phyloP scores from a whole-genome alignment of 1,140 invertebrate species.

The Nephila pilipes region DNA sequence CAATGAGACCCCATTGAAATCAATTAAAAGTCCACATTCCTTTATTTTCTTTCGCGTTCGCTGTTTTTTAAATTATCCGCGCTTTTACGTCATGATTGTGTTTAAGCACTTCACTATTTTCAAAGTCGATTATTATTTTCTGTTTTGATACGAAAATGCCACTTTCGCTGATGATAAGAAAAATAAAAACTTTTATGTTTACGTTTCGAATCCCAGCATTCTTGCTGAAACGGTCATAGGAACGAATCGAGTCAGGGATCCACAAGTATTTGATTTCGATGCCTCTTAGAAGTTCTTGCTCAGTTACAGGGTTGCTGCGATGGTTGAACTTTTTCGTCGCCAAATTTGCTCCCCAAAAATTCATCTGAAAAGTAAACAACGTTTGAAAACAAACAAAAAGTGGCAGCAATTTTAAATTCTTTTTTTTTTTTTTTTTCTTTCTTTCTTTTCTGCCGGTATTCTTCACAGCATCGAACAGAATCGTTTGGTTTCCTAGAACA shows the following conservation, averaged over 20 bases:
- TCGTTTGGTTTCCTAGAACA: not conserved
- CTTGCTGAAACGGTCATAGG: not conserved
- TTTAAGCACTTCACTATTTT: not conserved
- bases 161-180: not conserved
- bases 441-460: not conserved
- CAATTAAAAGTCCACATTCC: slow-evolving; percentile 45
- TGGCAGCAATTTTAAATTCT: not conserved
- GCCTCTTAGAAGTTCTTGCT: slow-evolving; percentile 49
- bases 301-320: slow-evolving; percentile 39
- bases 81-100: not conserved
- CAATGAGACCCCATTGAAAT: slow-evolving; percentile 48
- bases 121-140: not conserved
- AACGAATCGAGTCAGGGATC: not conserved
- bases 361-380: slow-evolving; percentile 32
- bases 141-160: not conserved
- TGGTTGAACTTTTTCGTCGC: slow-evolving; percentile 1
- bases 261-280: slow-evolving; percentile 63
- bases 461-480: not conserved
- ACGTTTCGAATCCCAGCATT: not conserved
- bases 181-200: not conserved
- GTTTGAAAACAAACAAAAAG: slow-evolving; percentile 7
- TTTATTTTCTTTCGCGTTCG: not conserved
- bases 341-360: not conserved
- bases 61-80: not conserved
- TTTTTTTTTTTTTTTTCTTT: no score